Percentiles rank a stretch among this genome's conserved stretches.
phyloP scores from a whole-genome alignment of 2,888 invertebrate genomes.

The Lamproptera curius region DNA sequence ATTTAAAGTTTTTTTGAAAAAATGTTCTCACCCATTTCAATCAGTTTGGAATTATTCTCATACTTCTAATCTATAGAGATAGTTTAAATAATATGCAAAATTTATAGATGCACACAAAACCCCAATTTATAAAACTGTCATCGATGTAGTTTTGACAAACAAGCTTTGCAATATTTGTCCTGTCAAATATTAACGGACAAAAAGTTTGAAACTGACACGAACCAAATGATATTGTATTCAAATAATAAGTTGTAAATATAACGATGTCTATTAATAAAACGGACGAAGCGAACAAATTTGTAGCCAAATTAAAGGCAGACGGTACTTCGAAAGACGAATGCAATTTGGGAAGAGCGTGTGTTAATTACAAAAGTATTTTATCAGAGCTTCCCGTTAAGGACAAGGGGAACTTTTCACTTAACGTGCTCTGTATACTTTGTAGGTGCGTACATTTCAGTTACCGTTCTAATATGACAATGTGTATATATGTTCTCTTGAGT shows the following conservation, averaged over 20 bases:
- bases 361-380: slow-evolving; percentile 43
- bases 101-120: too few species aligned
- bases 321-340: slow-evolving; percentile 40
- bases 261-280: slow-evolving; percentile 18
- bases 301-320: slow-evolving; percentile 52
- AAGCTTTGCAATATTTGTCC: too few species aligned
- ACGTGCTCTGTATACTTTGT: slow-evolving; percentile 61
- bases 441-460: slow-evolving; percentile 46
- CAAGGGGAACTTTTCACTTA: slow-evolving; percentile 49
- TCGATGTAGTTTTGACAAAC: too few species aligned
- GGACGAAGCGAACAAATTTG: slow-evolving; percentile 57
- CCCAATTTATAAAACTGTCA: too few species aligned
- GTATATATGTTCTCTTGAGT: too few species aligned
- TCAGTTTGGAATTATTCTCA: too few species aligned
- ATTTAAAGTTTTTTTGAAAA: too few species aligned
- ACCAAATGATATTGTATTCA: slow-evolving; percentile 1
- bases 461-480: too few species aligned
- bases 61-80: too few species aligned
- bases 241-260: not conserved
- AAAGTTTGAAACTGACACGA: slow-evolving; percentile 11
- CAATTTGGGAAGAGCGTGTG: slow-evolving; percentile 40
- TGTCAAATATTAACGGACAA: slow-evolving; percentile 13
- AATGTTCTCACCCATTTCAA: too few species aligned
- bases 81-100: too few species aligned
- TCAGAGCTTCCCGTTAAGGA: slow-evolving; percentile 45